These are phyloP conservation scores for Eledona agricola DNA, from an alignment of 2,888 invertebrate genomes.

Conservation along the genomic window DNA sequence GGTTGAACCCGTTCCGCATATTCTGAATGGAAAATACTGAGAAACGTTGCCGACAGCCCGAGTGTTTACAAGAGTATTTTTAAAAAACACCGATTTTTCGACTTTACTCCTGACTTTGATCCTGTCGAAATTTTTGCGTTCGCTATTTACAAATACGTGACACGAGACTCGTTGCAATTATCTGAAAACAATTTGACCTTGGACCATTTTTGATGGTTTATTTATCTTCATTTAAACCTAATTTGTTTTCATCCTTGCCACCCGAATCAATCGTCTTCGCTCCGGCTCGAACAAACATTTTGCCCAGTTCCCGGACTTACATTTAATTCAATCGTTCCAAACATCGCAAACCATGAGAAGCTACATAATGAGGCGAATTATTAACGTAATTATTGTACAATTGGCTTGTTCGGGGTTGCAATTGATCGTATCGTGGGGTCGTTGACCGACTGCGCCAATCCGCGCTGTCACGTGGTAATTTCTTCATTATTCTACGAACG, in stretches of 20 bases:
- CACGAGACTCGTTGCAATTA: slow-evolving; percentile 31
- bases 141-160: slow-evolving; percentile 4
- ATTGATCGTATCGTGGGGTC: slow-evolving; percentile 28
- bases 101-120: slow-evolving; percentile 25
- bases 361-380: too few species aligned
- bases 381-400: too few species aligned
- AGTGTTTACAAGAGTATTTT: slow-evolving; percentile 11
- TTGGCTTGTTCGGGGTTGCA: slow-evolving; percentile 2
- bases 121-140: slow-evolving; percentile 21
- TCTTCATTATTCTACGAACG: not conserved
- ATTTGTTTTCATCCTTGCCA: slow-evolving; percentile 17
- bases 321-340: too few species aligned
- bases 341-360: too few species aligned
- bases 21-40: too few species aligned
- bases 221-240: slow-evolving; percentile 29
- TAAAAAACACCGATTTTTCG: slow-evolving; percentile 13
- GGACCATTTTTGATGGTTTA: slow-evolving; percentile 24
- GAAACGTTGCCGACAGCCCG: not conserved
- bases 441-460: slow-evolving; percentile 29
- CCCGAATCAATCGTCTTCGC: not conserved
- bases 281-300: slow-evolving; percentile 19
- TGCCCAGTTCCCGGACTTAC: too few species aligned
- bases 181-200: slow-evolving; percentile 33
- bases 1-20: too few species aligned
- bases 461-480: too few species aligned